phyloP scores from a whole-genome alignment of 2,888 invertebrate genomes.

The Agonum fuliginosum region DNA sequence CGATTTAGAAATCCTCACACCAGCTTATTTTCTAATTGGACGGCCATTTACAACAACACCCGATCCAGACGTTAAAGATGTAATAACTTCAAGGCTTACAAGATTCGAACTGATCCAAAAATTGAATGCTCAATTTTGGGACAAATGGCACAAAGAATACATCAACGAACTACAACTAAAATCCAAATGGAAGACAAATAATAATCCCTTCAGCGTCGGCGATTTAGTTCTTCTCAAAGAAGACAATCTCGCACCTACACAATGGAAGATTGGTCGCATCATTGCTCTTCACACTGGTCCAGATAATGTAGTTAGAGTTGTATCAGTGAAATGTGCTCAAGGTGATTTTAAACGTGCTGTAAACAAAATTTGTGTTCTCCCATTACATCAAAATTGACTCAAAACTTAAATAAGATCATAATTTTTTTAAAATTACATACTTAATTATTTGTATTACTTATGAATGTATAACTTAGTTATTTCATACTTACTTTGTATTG shows the following conservation, averaged over 20 bases:
- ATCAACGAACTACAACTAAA: conserved; percentile 60
- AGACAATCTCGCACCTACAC: conserved; percentile 60
- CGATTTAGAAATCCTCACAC: conserved; percentile 64
- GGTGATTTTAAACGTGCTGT: conserved; percentile 61
- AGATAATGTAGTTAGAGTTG: conserved; percentile 62
- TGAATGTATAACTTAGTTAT: background rate
- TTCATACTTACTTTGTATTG: background rate
- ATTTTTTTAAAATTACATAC: background rate
- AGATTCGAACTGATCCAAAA: conserved; percentile 61
- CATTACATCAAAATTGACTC: background rate
- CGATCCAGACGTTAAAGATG: conserved; percentile 57
- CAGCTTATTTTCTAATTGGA: conserved; percentile 67
- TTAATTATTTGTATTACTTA: background rate
- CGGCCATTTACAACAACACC: conserved; percentile 58
- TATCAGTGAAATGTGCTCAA: conserved; percentile 61
- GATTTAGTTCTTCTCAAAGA: conserved; percentile 61
- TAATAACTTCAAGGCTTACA: conserved; percentile 52
- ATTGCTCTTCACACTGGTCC: conserved; percentile 62
- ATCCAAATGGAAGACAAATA: conserved; percentile 61
- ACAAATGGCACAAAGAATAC: conserved; percentile 61
- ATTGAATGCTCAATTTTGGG: conserved; percentile 61
- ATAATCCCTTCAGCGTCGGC: conserved; percentile 49
- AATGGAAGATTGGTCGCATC: conserved; percentile 64
- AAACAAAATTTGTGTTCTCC: conserved; percentile 7
- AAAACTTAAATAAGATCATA: background rate